Base-by-base conservation (phyloP, 2,113 vertebrate genomes). In the Malurus melanocephalus region DNA sequence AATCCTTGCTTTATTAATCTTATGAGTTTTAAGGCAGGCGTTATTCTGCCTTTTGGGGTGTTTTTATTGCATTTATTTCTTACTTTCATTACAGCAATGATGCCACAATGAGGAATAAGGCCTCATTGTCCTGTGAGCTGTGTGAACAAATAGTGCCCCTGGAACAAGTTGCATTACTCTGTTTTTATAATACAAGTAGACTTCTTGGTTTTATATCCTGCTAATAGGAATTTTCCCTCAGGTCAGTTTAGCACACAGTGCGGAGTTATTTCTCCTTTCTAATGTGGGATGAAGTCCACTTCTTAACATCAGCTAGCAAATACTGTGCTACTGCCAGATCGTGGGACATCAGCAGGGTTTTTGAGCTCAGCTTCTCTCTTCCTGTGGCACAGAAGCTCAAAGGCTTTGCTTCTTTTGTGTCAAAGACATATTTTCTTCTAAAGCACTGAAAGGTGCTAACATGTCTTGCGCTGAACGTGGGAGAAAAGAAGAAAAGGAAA, bases 181-280 rank as follows among this genome's bases (percentile, higher is more conserved):
- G 49, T 46, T 80, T 90, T 89, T 80, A 42, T 93, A 94, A 83
- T 60, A 33, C 77, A 78, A 60, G 53, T 86, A 75, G 80, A 83
- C 73, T 91, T 93, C 73, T 80, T 48, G 60, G 68, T 16, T 90
- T 94, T 89, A 73, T 92, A 77, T 56, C 61, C 76, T 78, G 52
- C 48, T 95, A 93, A 93, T 88, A 83, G 40, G 65, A 92, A 91
- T 91, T 91, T 91, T 91, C 80, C 88, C 88, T 91, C 68, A 77
- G 72, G 90, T 88, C 68, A 74, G 56, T 91, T 94, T 87, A 94
- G 30, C 60, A 52, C 43, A 56, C 11, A 45, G 48, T 67, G 48
- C 51, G 74, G 61, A 87, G 60, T 83, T 80, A 74, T 77, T 88
- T 86, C 61, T 91, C 12, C 32, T 75, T 32, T 91, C 46, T 80